Conservation (phyloP, 2,888 invertebrate species). For the Andrena haemorrhoa region DNA sequence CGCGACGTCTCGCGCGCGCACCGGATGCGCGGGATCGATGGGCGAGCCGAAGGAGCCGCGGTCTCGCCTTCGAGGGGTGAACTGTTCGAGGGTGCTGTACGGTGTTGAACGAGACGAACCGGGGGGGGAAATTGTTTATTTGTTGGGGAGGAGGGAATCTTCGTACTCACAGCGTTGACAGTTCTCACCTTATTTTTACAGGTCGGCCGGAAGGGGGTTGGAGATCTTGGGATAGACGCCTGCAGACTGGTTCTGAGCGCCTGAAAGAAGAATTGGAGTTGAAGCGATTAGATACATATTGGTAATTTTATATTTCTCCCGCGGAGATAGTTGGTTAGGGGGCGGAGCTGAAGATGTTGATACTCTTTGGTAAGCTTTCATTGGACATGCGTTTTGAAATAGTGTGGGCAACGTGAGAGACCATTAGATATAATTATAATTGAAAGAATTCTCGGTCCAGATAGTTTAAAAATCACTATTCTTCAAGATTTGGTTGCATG, state of each 20-base stretch:
- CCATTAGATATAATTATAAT: too few species aligned
- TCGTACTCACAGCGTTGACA: constrained; percentile 51
- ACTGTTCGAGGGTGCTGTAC: background rate
- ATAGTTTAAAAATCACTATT: too few species aligned
- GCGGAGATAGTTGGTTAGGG: background rate
- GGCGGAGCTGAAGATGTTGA: too few species aligned
- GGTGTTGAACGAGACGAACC: background rate
- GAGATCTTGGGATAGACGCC: too few species aligned
- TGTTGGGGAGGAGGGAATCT: background rate
- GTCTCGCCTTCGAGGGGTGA: background rate
- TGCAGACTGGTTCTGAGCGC: background rate
- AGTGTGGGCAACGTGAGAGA: too few species aligned
- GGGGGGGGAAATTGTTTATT: background rate
- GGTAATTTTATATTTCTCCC: background rate
- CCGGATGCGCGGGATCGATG: constrained; percentile 27
- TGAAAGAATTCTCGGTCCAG: too few species aligned
- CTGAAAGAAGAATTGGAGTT: constrained; percentile 15
- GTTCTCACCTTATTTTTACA: constrained; percentile 34
- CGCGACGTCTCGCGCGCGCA: constrained; percentile 11
- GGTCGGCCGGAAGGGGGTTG: background rate
- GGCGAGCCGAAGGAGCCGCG: background rate
- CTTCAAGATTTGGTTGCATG: too few species aligned
- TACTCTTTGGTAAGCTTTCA: too few species aligned
- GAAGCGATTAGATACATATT: background rate
- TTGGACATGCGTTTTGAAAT: too few species aligned